Conservation (phyloP, 2,888 invertebrate species). For the Crocallis elinguaria region DNA sequence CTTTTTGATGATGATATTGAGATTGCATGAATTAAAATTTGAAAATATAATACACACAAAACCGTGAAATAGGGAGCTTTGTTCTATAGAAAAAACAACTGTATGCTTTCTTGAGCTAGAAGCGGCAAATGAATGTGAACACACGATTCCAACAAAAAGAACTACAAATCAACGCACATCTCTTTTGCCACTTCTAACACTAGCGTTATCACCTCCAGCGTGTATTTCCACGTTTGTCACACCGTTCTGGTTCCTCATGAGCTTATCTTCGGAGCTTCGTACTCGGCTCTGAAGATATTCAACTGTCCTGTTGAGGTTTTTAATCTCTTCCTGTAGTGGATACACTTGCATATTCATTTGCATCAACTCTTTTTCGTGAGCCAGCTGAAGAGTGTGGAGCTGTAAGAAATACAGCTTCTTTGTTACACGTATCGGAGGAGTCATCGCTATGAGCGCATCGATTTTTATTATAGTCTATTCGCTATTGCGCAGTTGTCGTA, state of each 20-base stretch:
- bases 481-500: no score
- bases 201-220: constrained; percentile 67
- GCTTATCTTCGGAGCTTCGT: constrained; percentile 66
- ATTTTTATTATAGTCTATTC: no score
- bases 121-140: constrained; percentile 6
- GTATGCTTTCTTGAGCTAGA: constrained; percentile 2
- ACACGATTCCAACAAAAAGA: not conserved
- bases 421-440: constrained; percentile 13
- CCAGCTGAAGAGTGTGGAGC: constrained; percentile 90
- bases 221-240: constrained; percentile 55
- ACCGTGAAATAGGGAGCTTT: not conserved
- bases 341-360: constrained; percentile 86
- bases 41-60: no score
- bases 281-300: constrained; percentile 75
- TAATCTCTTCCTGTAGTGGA: constrained; percentile 85
- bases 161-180: constrained; percentile 45
- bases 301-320: constrained; percentile 84
- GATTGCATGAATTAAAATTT: no score
- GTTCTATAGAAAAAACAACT: not conserved
- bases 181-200: constrained; percentile 45
- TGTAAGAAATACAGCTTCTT: constrained; percentile 54
- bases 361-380: constrained; percentile 89
- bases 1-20: no score
- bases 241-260: constrained; percentile 61
- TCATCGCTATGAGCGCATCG: constrained; percentile 14